Evolutionary conservation across 2,797 vertebrate genomes (phyloP).

Genomic region (Microctenopoma lineatum): DNA sequence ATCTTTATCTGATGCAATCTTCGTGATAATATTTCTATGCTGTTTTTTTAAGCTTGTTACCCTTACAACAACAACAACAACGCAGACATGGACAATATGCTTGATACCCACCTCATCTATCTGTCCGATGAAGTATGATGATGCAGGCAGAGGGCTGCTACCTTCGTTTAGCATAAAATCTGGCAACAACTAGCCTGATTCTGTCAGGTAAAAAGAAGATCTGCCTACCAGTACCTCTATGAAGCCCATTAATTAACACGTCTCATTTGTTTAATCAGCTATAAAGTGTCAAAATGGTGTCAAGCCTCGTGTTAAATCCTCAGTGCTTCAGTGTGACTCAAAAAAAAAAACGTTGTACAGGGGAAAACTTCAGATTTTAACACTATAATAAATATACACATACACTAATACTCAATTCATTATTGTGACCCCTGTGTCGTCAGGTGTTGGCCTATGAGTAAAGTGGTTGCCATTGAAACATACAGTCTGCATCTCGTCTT

Average conservation of each 20-base stretch:
- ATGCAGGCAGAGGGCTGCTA: neutral
- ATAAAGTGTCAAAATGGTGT: neutral
- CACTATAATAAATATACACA: neutral
- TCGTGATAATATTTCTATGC: neutral
- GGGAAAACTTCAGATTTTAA: neutral
- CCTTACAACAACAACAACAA: neutral
- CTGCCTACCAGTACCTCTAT: neutral
- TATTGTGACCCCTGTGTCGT: constrained; percentile 16
- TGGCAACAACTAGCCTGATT: neutral
- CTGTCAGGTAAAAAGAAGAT: neutral
- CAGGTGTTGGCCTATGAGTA: constrained; percentile 10
- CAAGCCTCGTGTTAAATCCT: neutral
- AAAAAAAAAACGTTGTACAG: neutral
- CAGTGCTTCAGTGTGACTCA: neutral
- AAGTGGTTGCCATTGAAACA: constrained; percentile 47
- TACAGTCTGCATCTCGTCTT: constrained; percentile 12
- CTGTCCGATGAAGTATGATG: neutral
- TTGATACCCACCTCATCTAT: neutral
- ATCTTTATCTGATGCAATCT: neutral
- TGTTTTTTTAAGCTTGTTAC: neutral
- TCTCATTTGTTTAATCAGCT: neutral
- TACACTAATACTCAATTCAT: neutral
- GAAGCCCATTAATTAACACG: neutral
- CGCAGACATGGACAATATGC: neutral
- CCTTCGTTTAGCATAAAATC: neutral